phyloP scores from a whole-genome alignment of 2,797 vertebrate species.

The Lagodon rhomboides region DNA sequence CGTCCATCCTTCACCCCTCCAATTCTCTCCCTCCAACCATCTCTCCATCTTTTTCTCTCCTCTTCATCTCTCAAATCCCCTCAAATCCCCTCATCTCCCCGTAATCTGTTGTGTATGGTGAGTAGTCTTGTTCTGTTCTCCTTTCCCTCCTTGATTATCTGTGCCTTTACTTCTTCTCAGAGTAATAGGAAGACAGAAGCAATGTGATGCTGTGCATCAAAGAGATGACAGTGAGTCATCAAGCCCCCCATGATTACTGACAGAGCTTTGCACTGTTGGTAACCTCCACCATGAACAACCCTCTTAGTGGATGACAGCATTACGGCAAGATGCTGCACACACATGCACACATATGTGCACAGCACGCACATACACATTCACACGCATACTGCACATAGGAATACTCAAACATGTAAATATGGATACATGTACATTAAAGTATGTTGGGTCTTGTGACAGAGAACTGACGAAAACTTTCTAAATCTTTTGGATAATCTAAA shows the following conservation, averaged over 20 bases:
- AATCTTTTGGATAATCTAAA: slow-evolving; percentile 4
- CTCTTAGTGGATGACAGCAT: slow-evolving; percentile 50
- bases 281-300: slow-evolving; percentile 58
- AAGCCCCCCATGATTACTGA: slow-evolving; percentile 62
- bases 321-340: slow-evolving; percentile 30
- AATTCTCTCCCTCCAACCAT: slow-evolving; percentile 22
- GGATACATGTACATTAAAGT: neutral
- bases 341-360: neutral
- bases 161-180: slow-evolving; percentile 29
- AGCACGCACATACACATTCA: slow-evolving; percentile 1
- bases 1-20: slow-evolving; percentile 51
- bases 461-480: neutral
- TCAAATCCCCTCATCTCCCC: slow-evolving; percentile 26
- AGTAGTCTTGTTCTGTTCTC: slow-evolving; percentile 5
- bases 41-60: slow-evolving; percentile 26
- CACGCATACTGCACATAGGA: neutral
- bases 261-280: slow-evolving; percentile 62
- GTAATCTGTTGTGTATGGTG: slow-evolving; percentile 27
- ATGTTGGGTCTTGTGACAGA: neutral
- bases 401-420: neutral
- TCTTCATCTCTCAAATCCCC: slow-evolving; percentile 33
- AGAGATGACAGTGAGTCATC: slow-evolving; percentile 69
- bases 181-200: slow-evolving; percentile 46
- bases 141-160: slow-evolving; percentile 32
- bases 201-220: slow-evolving; percentile 57